Conservation (phyloP, 2,113 vertebrate species). For the Bujurquina vittata region DNA sequence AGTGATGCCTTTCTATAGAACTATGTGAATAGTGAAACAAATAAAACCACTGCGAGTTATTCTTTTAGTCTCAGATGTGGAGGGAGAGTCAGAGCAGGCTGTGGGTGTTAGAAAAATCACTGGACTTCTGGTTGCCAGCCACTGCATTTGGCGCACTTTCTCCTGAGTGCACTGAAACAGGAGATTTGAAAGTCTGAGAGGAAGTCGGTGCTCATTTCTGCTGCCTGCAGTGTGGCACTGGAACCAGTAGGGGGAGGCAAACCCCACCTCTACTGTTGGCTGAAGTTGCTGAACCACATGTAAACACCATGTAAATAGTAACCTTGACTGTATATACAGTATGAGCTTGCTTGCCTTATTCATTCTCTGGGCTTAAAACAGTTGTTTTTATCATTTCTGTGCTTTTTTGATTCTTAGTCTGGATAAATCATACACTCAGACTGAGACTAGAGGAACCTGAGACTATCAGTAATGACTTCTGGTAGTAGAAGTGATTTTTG, state of each 20-base stretch:
- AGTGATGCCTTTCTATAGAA: neutral
- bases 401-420: constrained; percentile 10
- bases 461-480: neutral
- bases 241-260: constrained; percentile 67
- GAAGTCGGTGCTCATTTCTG: constrained; percentile 2
- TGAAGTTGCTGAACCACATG: constrained; percentile 38
- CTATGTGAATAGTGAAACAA: neutral
- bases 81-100: constrained; percentile 21
- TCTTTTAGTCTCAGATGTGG: neutral
- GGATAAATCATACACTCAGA: constrained; percentile 21
- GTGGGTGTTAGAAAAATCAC: constrained; percentile 8
- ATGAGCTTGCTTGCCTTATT: constrained; percentile 79
- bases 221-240: constrained; percentile 36
- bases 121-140: neutral
- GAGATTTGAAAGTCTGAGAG: constrained; percentile 47
- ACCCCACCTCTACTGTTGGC: constrained; percentile 33
- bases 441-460: constrained; percentile 6
- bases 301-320: constrained; percentile 71
- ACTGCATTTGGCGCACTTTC: neutral
- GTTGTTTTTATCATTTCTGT: neutral
- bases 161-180: neutral
- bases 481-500: neutral
- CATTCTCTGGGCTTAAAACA: constrained; percentile 44
- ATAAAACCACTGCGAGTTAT: neutral
- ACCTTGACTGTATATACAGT: constrained; percentile 66